phyloP scores from a whole-genome alignment of 37 sponge, comb jelly and placozoan genomes.

The Hormiphora californensis region DNA sequence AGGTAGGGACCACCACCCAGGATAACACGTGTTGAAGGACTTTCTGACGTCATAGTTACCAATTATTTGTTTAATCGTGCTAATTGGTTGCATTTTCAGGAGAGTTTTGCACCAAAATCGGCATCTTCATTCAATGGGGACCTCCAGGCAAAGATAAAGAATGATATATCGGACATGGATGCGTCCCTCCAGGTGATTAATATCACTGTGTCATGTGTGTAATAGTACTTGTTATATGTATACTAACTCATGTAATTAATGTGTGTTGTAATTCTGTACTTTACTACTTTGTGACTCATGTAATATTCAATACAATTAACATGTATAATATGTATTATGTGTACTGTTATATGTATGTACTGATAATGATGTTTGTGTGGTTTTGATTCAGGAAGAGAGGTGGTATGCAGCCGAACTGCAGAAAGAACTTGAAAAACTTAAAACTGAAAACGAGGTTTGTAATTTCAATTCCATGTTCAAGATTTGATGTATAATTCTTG shows the following conservation, averaged over 20 bases:
- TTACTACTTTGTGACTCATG: no score
- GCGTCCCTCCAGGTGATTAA: conserved; percentile 9
- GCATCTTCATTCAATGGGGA: background rate
- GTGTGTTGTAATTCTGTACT: no score
- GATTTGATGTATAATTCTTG: background rate
- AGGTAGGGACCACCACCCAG: no score
- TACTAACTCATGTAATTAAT: no score
- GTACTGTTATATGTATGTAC: background rate
- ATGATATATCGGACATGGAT: background rate
- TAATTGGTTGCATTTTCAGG: background rate
- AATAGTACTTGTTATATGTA: no score
- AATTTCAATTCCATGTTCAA: background rate
- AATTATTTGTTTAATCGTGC: no score
- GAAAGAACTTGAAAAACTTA: background rate
- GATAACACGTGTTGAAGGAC: no score
- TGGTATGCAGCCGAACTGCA: conserved; percentile 46
- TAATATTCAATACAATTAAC: no score
- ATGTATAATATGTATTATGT: no score
- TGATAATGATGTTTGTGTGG: background rate
- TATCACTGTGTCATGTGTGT: no score
- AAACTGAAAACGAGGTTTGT: conserved; percentile 38
- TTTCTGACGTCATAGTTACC: no score
- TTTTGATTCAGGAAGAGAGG: conserved; percentile 26
- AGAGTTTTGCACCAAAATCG: background rate
- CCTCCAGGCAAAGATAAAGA: background rate